Base-by-base conservation (phyloP, 2,888 invertebrate genomes). In the Atherix ibis region DNA sequence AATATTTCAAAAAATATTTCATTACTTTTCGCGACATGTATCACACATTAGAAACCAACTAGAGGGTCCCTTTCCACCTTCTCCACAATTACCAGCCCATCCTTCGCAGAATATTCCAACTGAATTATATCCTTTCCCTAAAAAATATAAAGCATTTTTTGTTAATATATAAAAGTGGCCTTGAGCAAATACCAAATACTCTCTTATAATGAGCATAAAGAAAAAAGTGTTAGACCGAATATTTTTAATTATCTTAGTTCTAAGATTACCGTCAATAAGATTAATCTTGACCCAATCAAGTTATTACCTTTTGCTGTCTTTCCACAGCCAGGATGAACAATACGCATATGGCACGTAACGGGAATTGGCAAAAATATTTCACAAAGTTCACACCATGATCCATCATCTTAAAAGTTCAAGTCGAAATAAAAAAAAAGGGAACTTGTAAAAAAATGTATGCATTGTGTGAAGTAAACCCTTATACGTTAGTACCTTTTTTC, bases 41-140 rank as follows among this genome's bases (percentile, higher is more conserved):
- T 91, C 88, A 62, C 97, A 97, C 54, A 88, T 76, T 18, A 94
- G 69, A 58, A 94, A 95, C 85, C 91, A 91, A 12, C 85, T 76
- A 41, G 77, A 77, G 27, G 66, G 65, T 43, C 78, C 79, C 19
- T 78, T 70, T 17, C 85, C 84, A 3, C 84, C 84, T 49, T 85
- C 83, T 26, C 88, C 88, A 52, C 88, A 88, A 50, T 79, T 78
- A 3, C 87, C 88, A 1, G 82, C 80, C 85, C 85, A 87, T 2
- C 85, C 87, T 27, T 79, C 75, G 49, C 82, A 82, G 59, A 83
- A 92, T 46, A 73, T 75, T 2, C 94, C 94, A 18, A 77, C 74
- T 39, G 87, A 85, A 60, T 92, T 92, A 65, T 91, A 95, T 1
- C 94, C 95, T 54, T 82, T 81, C 1, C 43, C 43, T 43, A 13